Conservation (phyloP, 2,888 invertebrate genomes). For the Rhagium mordax region DNA sequence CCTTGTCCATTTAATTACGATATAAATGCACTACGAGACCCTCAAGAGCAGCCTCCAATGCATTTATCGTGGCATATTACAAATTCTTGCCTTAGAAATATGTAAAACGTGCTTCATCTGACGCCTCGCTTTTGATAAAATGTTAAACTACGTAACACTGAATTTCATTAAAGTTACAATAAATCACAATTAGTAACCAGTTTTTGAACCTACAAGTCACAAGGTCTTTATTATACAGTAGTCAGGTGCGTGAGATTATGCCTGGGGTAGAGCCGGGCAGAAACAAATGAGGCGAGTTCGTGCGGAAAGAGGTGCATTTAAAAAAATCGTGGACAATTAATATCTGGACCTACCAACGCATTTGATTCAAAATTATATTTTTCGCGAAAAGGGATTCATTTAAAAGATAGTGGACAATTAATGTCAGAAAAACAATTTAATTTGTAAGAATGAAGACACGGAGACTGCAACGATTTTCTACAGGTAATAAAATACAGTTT, state of each 20-base stretch:
- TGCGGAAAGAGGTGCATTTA: too few species aligned
- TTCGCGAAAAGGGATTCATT: too few species aligned
- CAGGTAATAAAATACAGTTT: too few species aligned
- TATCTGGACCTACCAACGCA: too few species aligned
- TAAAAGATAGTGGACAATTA: too few species aligned
- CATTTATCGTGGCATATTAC: conserved; percentile 4
- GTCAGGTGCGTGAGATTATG: conserved; percentile 5
- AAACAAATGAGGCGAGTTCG: too few species aligned
- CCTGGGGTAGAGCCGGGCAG: background rate
- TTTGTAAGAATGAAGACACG: too few species aligned
- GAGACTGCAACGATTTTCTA: too few species aligned
- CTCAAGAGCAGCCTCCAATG: background rate
- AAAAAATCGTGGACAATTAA: too few species aligned
- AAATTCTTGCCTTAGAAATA: conserved; percentile 30
- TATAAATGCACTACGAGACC: conserved; percentile 11
- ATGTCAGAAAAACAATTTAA: too few species aligned
- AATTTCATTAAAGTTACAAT: conserved; percentile 54
- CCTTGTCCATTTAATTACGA: conserved; percentile 14
- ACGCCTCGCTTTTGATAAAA: conserved; percentile 47
- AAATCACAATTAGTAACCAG: conserved; percentile 42
- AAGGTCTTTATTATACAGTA: conserved; percentile 11
- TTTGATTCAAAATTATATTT: too few species aligned
- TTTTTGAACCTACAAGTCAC: conserved; percentile 12
- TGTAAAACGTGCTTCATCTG: conserved; percentile 45
- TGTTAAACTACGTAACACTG: conserved; percentile 46